Conservation (phyloP, 2,888 invertebrate species). For the Drosophila heteroneura region DNA sequence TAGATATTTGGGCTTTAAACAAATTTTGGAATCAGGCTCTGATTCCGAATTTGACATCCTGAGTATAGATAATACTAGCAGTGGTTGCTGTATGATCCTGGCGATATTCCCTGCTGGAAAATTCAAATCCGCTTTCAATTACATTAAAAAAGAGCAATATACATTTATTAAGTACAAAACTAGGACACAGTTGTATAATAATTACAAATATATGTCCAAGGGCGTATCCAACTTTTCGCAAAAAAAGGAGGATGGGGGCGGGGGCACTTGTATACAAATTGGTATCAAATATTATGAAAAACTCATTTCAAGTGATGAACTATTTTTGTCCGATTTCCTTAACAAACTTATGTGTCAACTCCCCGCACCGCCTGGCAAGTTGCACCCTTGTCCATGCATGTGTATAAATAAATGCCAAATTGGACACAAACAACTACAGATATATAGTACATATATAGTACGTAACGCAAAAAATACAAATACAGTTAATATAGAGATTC, state of each 20-base stretch:
- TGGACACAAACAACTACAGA: conserved; percentile 27
- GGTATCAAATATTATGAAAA: neutral
- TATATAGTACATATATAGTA: neutral
- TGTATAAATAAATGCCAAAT: neutral
- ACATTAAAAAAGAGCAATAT: neutral
- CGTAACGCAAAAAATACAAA: conserved; percentile 28
- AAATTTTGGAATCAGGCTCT: neutral
- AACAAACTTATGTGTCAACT: neutral
- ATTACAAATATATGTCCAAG: neutral
- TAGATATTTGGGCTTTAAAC: neutral
- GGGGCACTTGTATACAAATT: neutral
- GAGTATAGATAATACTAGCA: neutral
- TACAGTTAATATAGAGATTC: conserved; percentile 46
- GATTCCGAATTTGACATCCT: neutral
- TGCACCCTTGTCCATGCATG: neutral
- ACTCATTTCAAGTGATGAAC: neutral
- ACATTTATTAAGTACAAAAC: conserved; percentile 41
- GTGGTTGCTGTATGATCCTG: neutral
- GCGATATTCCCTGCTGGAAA: no score
- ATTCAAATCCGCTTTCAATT: neutral
- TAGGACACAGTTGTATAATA: conserved; percentile 1
- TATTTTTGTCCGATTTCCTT: neutral
- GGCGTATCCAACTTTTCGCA: neutral
- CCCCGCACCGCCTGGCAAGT: neutral
- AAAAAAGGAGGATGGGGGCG: fast-evolving